These are phyloP conservation scores for Diploptera punctata DNA, from an alignment of 2,888 invertebrate genomes.

Conservation along the genomic window DNA sequence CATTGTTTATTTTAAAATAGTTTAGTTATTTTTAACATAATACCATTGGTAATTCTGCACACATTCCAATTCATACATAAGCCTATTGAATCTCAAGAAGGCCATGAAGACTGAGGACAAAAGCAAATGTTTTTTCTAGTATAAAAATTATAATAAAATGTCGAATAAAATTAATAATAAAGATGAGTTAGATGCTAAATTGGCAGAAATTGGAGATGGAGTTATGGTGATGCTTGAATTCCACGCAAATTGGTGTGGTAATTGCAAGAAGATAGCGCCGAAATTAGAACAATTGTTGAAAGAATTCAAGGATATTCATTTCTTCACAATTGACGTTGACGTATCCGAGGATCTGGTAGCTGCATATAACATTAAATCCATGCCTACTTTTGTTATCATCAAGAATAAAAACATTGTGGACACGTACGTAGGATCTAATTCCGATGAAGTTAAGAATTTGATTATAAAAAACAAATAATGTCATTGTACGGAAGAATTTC, in stretches of 20 bases:
- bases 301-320: neutral
- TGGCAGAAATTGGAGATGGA: neutral
- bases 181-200: too few species aligned
- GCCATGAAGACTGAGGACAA: too few species aligned
- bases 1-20: too few species aligned
- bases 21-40: too few species aligned
- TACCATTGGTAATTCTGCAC: too few species aligned
- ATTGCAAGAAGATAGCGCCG: neutral
- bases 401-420: neutral
- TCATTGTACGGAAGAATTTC: too few species aligned
- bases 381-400: neutral
- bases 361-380: neutral
- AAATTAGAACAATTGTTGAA: neutral
- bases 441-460: neutral
- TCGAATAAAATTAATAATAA: too few species aligned
- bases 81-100: too few species aligned
- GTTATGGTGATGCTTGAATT: neutral
- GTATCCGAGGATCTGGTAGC: neutral
- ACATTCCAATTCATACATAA: too few species aligned
- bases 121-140: too few species aligned
- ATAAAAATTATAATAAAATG: too few species aligned
- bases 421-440: neutral
- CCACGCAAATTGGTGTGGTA: neutral
- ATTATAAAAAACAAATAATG: too few species aligned
- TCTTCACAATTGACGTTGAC: neutral